phyloP scores from a whole-genome alignment of 2,113 vertebrate genomes.

The Seriola dumerili region DNA sequence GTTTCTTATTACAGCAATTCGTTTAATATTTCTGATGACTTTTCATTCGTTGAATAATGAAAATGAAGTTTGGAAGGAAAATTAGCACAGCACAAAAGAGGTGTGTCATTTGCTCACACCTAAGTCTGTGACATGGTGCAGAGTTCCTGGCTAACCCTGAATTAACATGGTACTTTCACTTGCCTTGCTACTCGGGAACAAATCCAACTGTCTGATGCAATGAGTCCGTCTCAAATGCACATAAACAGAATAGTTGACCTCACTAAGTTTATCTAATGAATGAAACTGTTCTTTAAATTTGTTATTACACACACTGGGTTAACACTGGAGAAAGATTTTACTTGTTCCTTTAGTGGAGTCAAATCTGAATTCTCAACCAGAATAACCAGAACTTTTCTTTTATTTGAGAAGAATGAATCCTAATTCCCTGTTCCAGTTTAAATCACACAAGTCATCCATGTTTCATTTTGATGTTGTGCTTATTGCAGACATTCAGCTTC shows the following conservation, averaged over 20 bases:
- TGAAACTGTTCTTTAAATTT: neutral
- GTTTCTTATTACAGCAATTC: too few species aligned
- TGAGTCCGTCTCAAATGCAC: too few species aligned
- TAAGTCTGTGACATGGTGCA: neutral
- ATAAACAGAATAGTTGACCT: neutral
- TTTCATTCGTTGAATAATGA: neutral
- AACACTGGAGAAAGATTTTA: neutral
- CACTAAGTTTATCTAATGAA: too few species aligned
- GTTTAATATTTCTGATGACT: neutral
- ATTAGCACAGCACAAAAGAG: neutral
- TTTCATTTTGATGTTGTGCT: neutral
- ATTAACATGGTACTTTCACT: neutral
- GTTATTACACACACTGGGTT: neutral
- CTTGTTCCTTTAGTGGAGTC: neutral
- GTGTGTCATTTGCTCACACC: slow-evolving; percentile 22
- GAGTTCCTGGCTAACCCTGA: neutral
- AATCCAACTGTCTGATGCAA: too few species aligned
- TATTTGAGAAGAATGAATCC: neutral
- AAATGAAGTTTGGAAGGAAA: neutral
- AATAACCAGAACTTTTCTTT: neutral
- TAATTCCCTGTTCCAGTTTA: neutral
- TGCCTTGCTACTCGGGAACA: neutral
- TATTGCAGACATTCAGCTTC: neutral
- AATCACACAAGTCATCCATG: neutral
- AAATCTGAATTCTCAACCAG: neutral